Percentiles rank a stretch among this genome's conserved stretches.
These are phyloP conservation scores for Conchocele bisecta DNA, from an alignment of 2,888 invertebrate genomes.

Conservation along the genomic window DNA sequence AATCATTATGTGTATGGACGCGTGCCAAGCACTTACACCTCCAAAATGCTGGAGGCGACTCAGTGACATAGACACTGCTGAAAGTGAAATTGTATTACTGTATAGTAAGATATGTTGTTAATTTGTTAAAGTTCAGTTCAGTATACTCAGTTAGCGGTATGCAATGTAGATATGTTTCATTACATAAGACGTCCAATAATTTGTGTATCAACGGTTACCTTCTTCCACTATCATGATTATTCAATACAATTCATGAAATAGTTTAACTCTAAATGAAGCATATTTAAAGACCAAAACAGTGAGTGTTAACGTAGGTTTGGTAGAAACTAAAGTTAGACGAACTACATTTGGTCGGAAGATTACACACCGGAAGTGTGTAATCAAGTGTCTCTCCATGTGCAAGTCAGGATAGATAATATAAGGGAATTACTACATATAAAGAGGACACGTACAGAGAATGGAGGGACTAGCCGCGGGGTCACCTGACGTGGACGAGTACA, in stretches of 20 bases:
- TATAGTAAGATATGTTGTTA: not conserved
- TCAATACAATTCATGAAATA: not conserved
- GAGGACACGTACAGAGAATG: too few species aligned
- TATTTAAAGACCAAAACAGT: not conserved
- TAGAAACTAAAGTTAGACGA: conserved; percentile 4
- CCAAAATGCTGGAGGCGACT: not conserved
- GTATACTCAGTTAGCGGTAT: too few species aligned
- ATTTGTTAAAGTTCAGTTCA: not conserved
- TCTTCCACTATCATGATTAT: too few species aligned
- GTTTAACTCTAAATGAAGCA: not conserved
- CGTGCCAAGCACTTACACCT: not conserved
- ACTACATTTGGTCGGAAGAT: not conserved
- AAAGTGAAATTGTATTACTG: not conserved
- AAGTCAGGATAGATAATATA: too few species aligned
- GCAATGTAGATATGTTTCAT: too few species aligned
- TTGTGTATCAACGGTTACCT: too few species aligned
- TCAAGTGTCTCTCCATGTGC: not conserved
- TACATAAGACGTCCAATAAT: too few species aligned
- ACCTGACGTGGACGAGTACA: too few species aligned
- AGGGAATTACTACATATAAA: too few species aligned
- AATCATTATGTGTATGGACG: conserved; percentile 1
- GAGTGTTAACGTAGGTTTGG: conserved; percentile 5
- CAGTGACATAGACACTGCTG: not conserved
- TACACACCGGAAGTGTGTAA: conserved; percentile 7
- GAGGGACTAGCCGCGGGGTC: too few species aligned